A percentile compares a stretch with the other conserved stretches of the same genome.
These are phyloP conservation scores for Platysteira castanea DNA, from an alignment of 2,113 vertebrate species.

Conservation along the genomic window DNA sequence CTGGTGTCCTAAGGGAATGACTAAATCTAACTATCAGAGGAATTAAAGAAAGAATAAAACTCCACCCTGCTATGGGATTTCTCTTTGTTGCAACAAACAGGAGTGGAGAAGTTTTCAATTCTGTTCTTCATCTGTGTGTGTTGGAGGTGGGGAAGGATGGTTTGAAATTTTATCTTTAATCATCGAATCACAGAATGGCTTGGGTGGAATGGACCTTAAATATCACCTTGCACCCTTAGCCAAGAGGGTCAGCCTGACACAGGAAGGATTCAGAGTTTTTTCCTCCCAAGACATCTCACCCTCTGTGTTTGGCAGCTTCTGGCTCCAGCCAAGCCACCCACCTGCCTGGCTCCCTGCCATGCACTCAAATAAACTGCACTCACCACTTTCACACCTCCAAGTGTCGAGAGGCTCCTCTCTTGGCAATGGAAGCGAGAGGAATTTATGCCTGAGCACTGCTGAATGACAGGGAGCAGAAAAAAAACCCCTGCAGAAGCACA, in stretches of 20 bases:
- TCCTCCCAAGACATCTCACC: neutral
- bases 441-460: neutral
- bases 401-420: neutral
- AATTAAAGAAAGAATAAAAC: neutral
- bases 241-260: neutral
- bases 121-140: neutral
- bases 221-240: neutral
- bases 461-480: neutral
- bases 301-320: neutral
- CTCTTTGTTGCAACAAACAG: neutral
- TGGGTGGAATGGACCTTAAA: neutral
- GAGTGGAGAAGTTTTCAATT: neutral
- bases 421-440: neutral
- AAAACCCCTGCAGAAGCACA: neutral
- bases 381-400: neutral
- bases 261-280: neutral
- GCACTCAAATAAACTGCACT: neutral
- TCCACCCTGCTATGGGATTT: neutral
- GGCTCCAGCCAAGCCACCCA: neutral
- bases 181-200: neutral
- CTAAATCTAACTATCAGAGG: neutral
- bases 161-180: neutral
- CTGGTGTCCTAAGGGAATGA: neutral
- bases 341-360: neutral
- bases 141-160: no score